Base-by-base conservation (phyloP, 2,888 invertebrate genomes). In the Cyclophora albipunctata region DNA sequence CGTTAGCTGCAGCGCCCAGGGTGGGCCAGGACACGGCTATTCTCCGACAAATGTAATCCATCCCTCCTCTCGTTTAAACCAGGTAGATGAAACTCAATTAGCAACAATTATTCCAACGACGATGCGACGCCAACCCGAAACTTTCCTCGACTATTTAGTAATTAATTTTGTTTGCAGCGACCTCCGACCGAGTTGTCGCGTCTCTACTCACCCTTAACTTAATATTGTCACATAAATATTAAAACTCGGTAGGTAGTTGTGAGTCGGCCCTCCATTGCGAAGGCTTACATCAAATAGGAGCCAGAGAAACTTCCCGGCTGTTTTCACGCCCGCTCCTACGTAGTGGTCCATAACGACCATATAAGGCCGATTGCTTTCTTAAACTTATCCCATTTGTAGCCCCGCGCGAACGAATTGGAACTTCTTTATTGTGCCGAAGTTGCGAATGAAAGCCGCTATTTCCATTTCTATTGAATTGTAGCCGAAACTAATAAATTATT, bases 331-430 rank as follows among this genome's bases (percentile, higher is more conserved):
- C 70, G 72, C 73, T 43, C 34, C 43, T 71, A 68, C 75, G 5
- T 79, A 81, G 80, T 78, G 80, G 81, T 81, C 79, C 78, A 75
- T 83, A 84, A 84, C 84, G 82, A 82, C 81, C 84, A 83, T 85
- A 85, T 84, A 85, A 84, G 83, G 81, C 78, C 83, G 83, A 85
- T 86, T 85, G 86, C 86, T 85, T 85, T 83, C 84, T 80, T 81
- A 84, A 86, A 86, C 79, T 86, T 85, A 80, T 81, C 84, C 84
- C 84, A 86, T 86, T 86, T 84, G 81, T 81, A 83, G 78, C 71
- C 74, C 67, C 72, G 75, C 73, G 73, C 73, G 69, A 69, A 81
- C 73, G 73, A 78, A 84, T 83, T 73, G 73, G 75, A 85, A 85
- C 81, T 84, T 81, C 81, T 85, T 84, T 82, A 84, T 81, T 81